Conservation (phyloP, 2,888 invertebrate genomes). For the Tanytarsus gracilentus region DNA sequence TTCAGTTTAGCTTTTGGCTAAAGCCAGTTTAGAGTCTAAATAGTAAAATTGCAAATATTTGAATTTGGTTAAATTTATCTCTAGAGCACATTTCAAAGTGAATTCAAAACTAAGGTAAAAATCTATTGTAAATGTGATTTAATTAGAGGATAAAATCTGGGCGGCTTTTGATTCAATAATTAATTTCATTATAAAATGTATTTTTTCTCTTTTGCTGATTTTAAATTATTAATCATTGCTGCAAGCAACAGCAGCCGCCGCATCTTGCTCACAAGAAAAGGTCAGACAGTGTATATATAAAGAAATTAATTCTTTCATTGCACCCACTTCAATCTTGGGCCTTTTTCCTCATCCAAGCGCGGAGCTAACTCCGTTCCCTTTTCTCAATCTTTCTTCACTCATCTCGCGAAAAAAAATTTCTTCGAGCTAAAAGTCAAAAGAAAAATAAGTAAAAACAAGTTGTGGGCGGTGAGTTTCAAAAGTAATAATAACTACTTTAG, state of each 20-base stretch:
- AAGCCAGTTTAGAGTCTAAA: neutral
- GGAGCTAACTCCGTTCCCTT: too few relatives aligned
- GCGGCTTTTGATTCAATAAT: slow-evolving; percentile 11
- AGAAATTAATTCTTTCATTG: slow-evolving; percentile 15
- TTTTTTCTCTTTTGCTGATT: neutral
- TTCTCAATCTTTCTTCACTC: too few relatives aligned
- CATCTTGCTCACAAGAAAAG: neutral
- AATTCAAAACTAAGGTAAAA: neutral
- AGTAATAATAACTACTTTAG: neutral
- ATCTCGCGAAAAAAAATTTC: too few relatives aligned
- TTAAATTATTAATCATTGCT: slow-evolving; percentile 22
- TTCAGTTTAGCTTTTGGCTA: neutral
- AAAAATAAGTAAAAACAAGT: neutral
- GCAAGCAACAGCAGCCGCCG: neutral
- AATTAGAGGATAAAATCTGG: neutral
- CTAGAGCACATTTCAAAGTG: slow-evolving; percentile 4
- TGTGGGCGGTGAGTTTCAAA: slow-evolving; percentile 13
- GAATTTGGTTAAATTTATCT: neutral
- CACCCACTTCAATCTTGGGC: slow-evolving; percentile 7
- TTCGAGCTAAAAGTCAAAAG: neutral
- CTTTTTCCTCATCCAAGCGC: too few relatives aligned
- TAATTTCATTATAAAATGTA: slow-evolving; percentile 9
- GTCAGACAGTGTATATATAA: slow-evolving; percentile 11
- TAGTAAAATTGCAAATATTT: slow-evolving; percentile 5
- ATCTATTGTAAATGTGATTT: neutral